Evolutionary conservation across 2,113 vertebrate species (phyloP), one percentile per base, ranked within the genome.

Genomic region (Mesocricetus auratus): DNA sequence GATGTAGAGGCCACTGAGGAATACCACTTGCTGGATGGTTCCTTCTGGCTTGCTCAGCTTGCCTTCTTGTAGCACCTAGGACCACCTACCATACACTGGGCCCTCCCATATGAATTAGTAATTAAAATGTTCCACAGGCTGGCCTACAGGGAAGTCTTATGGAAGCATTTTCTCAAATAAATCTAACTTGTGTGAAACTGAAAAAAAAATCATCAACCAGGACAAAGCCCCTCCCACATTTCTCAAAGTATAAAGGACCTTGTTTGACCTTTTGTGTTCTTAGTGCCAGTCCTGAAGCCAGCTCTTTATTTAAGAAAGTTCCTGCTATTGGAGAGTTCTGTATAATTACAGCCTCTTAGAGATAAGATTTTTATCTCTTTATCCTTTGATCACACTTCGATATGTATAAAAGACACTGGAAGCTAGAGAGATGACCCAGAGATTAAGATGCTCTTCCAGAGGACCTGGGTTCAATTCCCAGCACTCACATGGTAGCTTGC

Each of bases 291-390:
- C 47, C n/a, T 83, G 7, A 29, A 66, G 75, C 64, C 56, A 64
- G 33, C 13, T 71, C 1, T 92, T 79, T 89, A 50, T 75, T n/a
- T 47, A 29, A 77, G 81, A 82, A 89, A 10, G 2, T 92, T 97
- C 42, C 58, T 90, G 1, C 88, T 79, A 50, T 16, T 90, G 60
- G 45, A 68, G 29, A 69, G 73, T 36, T 60, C 3, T 69, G 33
- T 86, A 68, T 82, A 83, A 83, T 69, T 36, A 33, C 39, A 90
- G 36, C 31, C 92, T 79, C 45, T 86, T 93, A 47, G 85, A 94
- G 82, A 53, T 2, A 77, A 22, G 15, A 79, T 68, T 62, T 29
- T 47, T 82, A 29, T 58, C 21, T 90, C 58, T 56, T 82, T 26
- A 15, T 86, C 45, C 29, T 50, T 64, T 66, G 0, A 26, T 58